Base-by-base conservation (phyloP, 1,140 invertebrate genomes). In the Drosophila ficusphila region DNA sequence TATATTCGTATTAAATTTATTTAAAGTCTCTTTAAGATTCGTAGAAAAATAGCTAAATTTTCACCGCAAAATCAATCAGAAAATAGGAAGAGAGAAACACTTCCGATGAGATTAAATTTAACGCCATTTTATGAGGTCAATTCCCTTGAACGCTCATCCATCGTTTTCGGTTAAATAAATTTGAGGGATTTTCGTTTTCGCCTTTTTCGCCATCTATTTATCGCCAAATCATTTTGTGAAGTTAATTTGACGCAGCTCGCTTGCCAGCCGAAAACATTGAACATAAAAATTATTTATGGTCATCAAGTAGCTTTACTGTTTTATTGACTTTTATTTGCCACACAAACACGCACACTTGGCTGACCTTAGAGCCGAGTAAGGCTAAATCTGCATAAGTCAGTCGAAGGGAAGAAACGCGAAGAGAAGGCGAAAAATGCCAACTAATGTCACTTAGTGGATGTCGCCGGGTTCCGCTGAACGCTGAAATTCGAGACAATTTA, bases 271-370 rank as follows among this genome's bases (percentile, higher is more conserved):
- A 47, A 36, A 34, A 42, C 27, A 51, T 61, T 51, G 68, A 44
- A 47, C 39, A 53, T 54, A 74, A 74, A 74, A 64, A 49, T 56
- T 74, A 65, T 74, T 74, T 74, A 74, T 74, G 58, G 58, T 74
- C 69, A 73, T 72, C 46, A 72, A 62, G 56, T 49, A n/a, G 52
- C 36, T 47, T 29, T 38, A 23, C 42, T n/a, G 42, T 41, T 73
- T 74, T 74, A 74, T 74, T 74, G 71, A 65, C 70, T 74, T 65
- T 74, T 74, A 56, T 74, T 74, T 65, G 49, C 57, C 58, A 73
- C 23, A 25, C 58, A 67, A 65, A 33, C 34, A 41, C 31, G 29
- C 42, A 67, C 25, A 41, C 58, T 33, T 36, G 25, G 36, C 36
- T 74, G 69, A 74, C 57, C 70, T 56, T 54, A 73, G 38, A 42